phyloP scores from a whole-genome alignment of 2,888 invertebrate genomes.

The Chloroclystis v-ata region DNA sequence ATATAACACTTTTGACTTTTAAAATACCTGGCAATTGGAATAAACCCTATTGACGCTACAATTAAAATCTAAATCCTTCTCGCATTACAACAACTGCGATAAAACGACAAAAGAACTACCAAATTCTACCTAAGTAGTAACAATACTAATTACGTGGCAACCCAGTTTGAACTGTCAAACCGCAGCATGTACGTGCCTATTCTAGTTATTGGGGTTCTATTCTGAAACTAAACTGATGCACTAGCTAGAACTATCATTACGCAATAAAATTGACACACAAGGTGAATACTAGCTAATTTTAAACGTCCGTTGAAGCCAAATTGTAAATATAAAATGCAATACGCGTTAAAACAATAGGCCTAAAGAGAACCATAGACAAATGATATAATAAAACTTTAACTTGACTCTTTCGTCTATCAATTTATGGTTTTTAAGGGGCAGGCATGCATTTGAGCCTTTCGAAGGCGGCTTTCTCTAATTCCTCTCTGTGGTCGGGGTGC shows the following conservation, averaged over 20 bases:
- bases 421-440: conserved; percentile 53
- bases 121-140: conserved; percentile 21
- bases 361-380: too few species aligned
- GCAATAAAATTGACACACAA: too few species aligned
- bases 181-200: too few species aligned
- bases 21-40: not conserved
- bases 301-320: too few species aligned
- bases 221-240: not conserved
- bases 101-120: conserved; percentile 17
- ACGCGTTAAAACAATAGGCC: too few species aligned
- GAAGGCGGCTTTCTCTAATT: conserved; percentile 91
- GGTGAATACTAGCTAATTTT: too few species aligned
- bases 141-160: conserved; percentile 25
- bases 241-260: too few species aligned
- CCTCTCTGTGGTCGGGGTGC: conserved; percentile 91
- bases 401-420: not conserved
- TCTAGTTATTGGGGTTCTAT: conserved; percentile 7
- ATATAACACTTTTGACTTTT: conserved; percentile 1
- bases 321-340: too few species aligned
- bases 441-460: conserved; percentile 90
- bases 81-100: not conserved
- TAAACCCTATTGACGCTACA: too few species aligned
- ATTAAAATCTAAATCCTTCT: not conserved
- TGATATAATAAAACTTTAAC: too few species aligned
- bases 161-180: conserved; percentile 28